Evolutionary conservation across 92 coral and sea anemone species (phyloP).

Genomic region (Epizoanthus scotinus): DNA sequence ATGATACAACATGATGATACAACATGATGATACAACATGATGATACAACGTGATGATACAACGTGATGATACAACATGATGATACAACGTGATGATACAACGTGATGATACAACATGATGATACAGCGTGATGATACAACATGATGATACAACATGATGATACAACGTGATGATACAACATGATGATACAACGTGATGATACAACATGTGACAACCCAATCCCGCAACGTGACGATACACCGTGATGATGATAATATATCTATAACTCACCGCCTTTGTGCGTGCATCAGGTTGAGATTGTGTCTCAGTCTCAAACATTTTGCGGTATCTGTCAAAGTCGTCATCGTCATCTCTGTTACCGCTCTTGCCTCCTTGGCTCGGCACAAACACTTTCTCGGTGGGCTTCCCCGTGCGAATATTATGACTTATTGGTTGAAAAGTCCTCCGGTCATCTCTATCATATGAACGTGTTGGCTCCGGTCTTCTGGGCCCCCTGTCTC

Average conservation of each 20-base stretch:
- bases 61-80: too few relatives aligned
- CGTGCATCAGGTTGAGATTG: not conserved
- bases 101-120: too few relatives aligned
- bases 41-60: too few relatives aligned
- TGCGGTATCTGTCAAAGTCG: slow-evolving; percentile 33
- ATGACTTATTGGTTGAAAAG: slow-evolving; percentile 6
- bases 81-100: too few relatives aligned
- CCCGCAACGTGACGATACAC: not conserved
- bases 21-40: too few relatives aligned
- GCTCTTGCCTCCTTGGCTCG: slow-evolving; percentile 8
- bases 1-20: too few relatives aligned
- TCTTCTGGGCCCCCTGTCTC: not conserved
- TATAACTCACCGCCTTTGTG: slow-evolving; percentile 19
- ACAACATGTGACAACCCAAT: not conserved
- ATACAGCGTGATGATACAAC: too few relatives aligned
- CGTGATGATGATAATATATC: not conserved
- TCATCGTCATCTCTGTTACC: slow-evolving; percentile 8
- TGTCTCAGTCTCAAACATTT: slow-evolving; percentile 30
- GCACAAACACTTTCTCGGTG: not conserved
- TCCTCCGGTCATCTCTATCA: not conserved
- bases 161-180: too few relatives aligned
- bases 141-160: too few relatives aligned
- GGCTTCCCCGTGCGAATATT: not conserved
- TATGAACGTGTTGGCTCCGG: slow-evolving; percentile 24
- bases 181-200: not conserved